A percentile compares a stretch with the other conserved stretches of the same genome.
Conservation (phyloP, 2,797 vertebrate genomes). For the Semotilus atromaculatus region DNA sequence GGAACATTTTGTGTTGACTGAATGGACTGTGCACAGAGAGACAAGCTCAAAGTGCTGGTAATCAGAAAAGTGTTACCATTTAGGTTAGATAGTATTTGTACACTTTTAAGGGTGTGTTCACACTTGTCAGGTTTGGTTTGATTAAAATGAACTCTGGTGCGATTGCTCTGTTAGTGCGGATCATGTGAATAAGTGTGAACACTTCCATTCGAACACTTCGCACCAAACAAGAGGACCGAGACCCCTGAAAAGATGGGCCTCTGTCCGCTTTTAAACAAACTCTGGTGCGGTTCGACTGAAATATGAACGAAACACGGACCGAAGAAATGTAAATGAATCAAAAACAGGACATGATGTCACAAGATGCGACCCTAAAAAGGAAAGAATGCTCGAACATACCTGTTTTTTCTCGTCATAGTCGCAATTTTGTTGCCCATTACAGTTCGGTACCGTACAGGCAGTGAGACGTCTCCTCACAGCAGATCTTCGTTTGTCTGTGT, state of each 20-base stretch:
- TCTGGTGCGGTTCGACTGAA: too few relatives aligned
- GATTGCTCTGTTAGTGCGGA: too few relatives aligned
- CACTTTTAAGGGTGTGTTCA: neutral
- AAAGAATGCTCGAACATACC: neutral
- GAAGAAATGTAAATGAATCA: too few relatives aligned
- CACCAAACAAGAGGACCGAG: too few relatives aligned
- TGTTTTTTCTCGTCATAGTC: neutral
- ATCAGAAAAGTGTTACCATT: neutral
- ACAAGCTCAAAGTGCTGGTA: neutral
- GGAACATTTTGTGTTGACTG: constrained; percentile 12
- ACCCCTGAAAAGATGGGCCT: too few relatives aligned
- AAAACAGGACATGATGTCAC: too few relatives aligned
- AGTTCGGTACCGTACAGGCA: neutral
- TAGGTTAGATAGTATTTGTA: neutral
- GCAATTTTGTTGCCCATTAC: neutral
- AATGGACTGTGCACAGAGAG: neutral
- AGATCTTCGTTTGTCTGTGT: neutral
- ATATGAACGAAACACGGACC: too few relatives aligned
- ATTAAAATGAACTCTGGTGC: too few relatives aligned
- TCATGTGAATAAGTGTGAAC: too few relatives aligned
- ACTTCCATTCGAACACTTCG: too few relatives aligned
- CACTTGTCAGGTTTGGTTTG: too few relatives aligned
- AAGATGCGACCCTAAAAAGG: neutral
- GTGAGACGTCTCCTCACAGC: neutral
- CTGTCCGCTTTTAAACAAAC: too few relatives aligned